Conservation (phyloP, 2,888 invertebrate genomes). For the Luperina nickerlii region DNA sequence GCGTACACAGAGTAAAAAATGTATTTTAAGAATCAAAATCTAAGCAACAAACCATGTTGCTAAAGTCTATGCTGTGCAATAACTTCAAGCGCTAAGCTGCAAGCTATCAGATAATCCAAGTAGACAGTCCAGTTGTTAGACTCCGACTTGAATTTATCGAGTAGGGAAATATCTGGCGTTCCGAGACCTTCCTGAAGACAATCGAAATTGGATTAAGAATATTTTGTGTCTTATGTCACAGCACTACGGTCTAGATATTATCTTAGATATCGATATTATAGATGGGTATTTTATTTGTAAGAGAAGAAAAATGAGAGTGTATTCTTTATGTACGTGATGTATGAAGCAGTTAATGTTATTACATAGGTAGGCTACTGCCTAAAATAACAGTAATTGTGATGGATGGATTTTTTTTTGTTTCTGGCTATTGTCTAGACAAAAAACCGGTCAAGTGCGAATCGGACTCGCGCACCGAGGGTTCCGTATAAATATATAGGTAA, state of each 20-base stretch:
- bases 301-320: conserved; percentile 28
- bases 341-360: conserved; percentile 7
- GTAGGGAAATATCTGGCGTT: conserved; percentile 69
- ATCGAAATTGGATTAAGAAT: conserved; percentile 68
- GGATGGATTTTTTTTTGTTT: not conserved
- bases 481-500: too few species aligned
- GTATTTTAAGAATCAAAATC: not conserved
- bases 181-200: conserved; percentile 65
- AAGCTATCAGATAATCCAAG: conserved; percentile 64
- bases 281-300: conserved; percentile 41
- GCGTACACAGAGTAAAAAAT: not conserved
- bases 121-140: conserved; percentile 58
- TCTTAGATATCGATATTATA: conserved; percentile 49
- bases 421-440: not conserved
- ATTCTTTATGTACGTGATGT: conserved; percentile 25
- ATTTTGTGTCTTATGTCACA: conserved; percentile 64
- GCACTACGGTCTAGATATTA: conserved; percentile 48
- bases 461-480: too few species aligned
- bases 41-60: not conserved
- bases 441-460: not conserved
- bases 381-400: conserved; percentile 33
- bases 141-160: conserved; percentile 68
- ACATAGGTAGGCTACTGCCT: not conserved
- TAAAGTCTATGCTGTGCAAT: conserved; percentile 41
- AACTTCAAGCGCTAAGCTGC: conserved; percentile 54